phyloP scores from a whole-genome alignment of 2,888 invertebrate species.

The Gymnocheta viridis region DNA sequence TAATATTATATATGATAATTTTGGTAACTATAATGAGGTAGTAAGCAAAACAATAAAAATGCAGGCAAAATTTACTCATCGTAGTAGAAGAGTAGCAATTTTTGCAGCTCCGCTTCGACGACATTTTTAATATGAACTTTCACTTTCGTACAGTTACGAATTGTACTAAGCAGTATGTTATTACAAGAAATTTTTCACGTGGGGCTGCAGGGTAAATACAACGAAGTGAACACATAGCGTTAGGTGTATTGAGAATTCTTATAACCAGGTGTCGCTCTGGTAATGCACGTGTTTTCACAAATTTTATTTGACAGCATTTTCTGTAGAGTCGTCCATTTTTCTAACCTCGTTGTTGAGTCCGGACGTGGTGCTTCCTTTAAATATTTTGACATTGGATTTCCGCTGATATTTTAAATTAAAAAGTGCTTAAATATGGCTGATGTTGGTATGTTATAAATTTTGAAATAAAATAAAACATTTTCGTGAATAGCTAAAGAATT shows the following conservation, averaged over 20 bases:
- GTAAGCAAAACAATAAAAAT: too few relatives aligned
- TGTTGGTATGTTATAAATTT: conserved; percentile 74
- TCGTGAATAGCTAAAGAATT: background rate
- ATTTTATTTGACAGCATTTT: conserved; percentile 3
- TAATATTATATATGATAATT: too few relatives aligned
- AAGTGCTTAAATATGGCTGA: conserved; percentile 74
- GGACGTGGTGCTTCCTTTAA: conserved; percentile 47
- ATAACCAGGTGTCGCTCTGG: conserved; percentile 30
- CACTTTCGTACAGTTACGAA: too few relatives aligned
- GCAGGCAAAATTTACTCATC: too few relatives aligned
- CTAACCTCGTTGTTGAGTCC: conserved; percentile 66
- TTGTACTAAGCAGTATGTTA: too few relatives aligned
- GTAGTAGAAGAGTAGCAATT: too few relatives aligned
- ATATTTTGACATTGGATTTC: background rate
- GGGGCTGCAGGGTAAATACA: too few relatives aligned
- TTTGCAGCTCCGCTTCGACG: too few relatives aligned
- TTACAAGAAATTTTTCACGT: too few relatives aligned
- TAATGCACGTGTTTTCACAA: conserved; percentile 34
- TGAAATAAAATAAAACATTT: background rate
- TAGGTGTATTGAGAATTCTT: background rate
- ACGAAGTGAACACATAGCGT: too few relatives aligned
- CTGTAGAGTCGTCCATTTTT: conserved; percentile 67
- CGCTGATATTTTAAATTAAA: conserved; percentile 66
- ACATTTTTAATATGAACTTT: too few relatives aligned
- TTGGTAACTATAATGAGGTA: too few relatives aligned